Conservation (phyloP, 2,797 vertebrate genomes). For the Taeniopygia guttata region DNA sequence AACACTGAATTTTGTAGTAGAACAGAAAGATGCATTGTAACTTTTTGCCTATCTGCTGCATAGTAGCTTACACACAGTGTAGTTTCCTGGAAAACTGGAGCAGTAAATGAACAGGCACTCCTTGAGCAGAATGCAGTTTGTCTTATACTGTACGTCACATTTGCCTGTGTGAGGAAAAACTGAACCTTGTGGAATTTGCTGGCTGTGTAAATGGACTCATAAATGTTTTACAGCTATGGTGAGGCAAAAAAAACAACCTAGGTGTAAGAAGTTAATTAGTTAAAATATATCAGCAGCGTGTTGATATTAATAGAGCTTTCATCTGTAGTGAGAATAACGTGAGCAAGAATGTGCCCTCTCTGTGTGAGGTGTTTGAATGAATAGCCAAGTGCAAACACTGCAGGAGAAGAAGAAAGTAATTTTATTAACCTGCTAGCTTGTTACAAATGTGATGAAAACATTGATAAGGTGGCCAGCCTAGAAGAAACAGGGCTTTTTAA, state of each 20-base stretch:
- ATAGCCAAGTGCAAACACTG: neutral
- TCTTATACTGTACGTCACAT: neutral
- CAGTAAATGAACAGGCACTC: neutral
- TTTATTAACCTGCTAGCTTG: neutral
- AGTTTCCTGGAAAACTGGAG: neutral
- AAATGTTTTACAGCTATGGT: neutral
- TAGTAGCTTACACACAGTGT: neutral
- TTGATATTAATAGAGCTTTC: neutral
- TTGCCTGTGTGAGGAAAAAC: neutral
- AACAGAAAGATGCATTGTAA: neutral
- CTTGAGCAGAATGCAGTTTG: neutral
- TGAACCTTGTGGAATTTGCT: neutral
- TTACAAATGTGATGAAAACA: neutral
- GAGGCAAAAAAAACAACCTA: neutral
- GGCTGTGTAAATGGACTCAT: neutral
- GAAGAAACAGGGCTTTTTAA: neutral
- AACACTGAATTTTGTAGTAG: neutral
- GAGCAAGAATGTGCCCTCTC: neutral
- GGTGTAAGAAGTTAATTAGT: neutral
- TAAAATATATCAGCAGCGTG: neutral
- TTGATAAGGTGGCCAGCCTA: neutral
- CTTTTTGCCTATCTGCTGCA: neutral
- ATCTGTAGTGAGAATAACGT: neutral
- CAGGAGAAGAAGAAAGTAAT: neutral
- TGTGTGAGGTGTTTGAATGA: neutral